Percentiles rank a stretch among this genome's conserved stretches.
Conservation (phyloP, 37 sponge, comb jelly and placozoan species). For the Lycopodina hypogea region DNA sequence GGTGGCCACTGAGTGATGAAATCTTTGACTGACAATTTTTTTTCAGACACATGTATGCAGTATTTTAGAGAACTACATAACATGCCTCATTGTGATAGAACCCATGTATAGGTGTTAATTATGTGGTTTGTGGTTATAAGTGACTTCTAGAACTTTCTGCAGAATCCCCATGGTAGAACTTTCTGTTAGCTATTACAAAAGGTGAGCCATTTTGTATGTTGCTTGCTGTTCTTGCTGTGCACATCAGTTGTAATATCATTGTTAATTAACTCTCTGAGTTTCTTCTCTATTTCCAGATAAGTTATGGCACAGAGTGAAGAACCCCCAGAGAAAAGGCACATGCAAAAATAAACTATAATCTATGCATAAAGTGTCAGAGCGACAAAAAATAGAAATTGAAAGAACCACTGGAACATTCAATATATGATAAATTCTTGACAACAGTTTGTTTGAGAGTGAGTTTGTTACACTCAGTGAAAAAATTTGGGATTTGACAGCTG, state of each 20-base stretch:
- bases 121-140: no score
- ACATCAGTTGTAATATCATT: no score
- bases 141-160: not conserved
- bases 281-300: no score
- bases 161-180: not conserved
- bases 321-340: not conserved
- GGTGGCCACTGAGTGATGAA: constrained; percentile 1
- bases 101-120: constrained; percentile 4
- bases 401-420: constrained; percentile 1
- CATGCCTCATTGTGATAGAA: constrained; percentile 1
- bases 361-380: constrained; percentile 4
- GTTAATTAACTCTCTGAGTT: no score
- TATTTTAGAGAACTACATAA: constrained; percentile 1
- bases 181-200: no score
- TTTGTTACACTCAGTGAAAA: constrained; percentile 1
- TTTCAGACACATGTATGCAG: not conserved
- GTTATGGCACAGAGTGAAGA: constrained; percentile 1
- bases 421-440: constrained; percentile 1
- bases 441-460: no score
- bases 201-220: no score
- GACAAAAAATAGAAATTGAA: no score
- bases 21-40: not conserved
- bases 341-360: not conserved
- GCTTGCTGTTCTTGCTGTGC: no score
- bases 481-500: not conserved